A percentile compares a stretch with the other conserved stretches of the same genome.
Evolutionary conservation across 2,888 invertebrate species (phyloP).

Genomic region (Synergus umbraculus): DNA sequence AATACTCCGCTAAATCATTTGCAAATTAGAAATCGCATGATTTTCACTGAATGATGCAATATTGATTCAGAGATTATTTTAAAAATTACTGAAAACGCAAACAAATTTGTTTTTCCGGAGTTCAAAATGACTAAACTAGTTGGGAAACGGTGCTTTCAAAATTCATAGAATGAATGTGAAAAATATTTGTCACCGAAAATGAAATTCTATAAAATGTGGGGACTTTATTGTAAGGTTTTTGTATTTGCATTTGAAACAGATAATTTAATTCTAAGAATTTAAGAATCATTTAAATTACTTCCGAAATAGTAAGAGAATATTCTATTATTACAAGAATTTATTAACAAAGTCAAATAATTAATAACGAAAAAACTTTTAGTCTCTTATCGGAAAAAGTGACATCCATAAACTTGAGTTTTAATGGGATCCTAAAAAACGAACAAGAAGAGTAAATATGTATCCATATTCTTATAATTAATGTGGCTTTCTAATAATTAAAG

Average conservation of each 20-base stretch:
- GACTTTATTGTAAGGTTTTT: not conserved
- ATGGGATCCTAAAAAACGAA: not conserved
- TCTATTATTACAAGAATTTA: not conserved
- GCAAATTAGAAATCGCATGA: not conserved
- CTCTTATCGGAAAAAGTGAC: not conserved
- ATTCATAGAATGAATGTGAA: too few species aligned
- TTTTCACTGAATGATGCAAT: not conserved
- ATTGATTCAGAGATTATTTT: not conserved
- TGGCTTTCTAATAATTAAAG: slow-evolving; percentile 8
- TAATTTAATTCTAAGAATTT: not conserved
- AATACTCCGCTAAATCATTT: not conserved
- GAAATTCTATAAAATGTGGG: not conserved
- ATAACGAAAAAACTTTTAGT: not conserved
- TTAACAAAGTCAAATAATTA: not conserved
- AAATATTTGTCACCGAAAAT: not conserved
- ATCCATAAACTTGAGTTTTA: not conserved
- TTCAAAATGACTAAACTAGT: not conserved
- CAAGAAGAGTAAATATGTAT: not conserved
- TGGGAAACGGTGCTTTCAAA: not conserved
- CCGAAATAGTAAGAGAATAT: not conserved
- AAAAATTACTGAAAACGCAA: not conserved
- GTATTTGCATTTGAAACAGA: too few species aligned
- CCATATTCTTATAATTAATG: slow-evolving; percentile 3
- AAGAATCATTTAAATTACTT: not conserved
- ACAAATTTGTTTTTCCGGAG: not conserved